These are phyloP conservation scores for Sciurus carolinensis DNA, from an alignment of 2,797 vertebrate species.

Conservation along the genomic window DNA sequence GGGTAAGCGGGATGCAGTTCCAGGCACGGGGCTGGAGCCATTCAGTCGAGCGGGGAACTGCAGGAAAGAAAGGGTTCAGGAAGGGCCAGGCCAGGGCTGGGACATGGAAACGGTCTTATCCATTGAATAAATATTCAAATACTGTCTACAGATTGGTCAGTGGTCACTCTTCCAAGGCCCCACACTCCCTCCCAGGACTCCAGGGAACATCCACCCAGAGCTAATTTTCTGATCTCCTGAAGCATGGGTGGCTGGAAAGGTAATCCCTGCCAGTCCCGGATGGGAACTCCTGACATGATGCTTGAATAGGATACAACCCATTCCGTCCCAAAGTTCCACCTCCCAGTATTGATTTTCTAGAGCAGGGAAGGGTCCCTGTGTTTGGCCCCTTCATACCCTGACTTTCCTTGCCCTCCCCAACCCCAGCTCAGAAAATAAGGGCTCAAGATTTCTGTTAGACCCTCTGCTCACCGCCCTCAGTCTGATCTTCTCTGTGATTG, in stretches of 20 bases:
- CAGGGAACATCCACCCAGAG: neutral
- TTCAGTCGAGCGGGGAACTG: conserved; percentile 80
- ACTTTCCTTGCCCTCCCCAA: neutral
- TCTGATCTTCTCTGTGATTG: neutral
- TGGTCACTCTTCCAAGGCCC: neutral
- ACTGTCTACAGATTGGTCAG: neutral
- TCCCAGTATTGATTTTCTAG: neutral
- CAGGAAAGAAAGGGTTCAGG: conserved; percentile 69
- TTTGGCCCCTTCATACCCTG: neutral
- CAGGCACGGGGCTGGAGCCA: conserved; percentile 64
- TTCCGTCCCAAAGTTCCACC: neutral
- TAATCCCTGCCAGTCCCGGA: neutral
- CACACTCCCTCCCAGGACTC: neutral
- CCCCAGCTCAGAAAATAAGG: neutral
- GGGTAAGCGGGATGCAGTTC: conserved; percentile 80
- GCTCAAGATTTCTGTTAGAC: neutral
- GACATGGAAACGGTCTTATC: neutral
- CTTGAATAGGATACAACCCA: neutral
- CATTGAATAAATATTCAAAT: neutral
- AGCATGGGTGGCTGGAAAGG: neutral
- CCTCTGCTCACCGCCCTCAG: neutral
- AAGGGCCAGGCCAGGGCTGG: neutral
- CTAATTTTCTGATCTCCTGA: neutral
- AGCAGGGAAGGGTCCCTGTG: neutral
- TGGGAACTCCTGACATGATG: neutral